phyloP scores from a whole-genome alignment of 2,888 invertebrate species.

The Epistrophe eligans region DNA sequence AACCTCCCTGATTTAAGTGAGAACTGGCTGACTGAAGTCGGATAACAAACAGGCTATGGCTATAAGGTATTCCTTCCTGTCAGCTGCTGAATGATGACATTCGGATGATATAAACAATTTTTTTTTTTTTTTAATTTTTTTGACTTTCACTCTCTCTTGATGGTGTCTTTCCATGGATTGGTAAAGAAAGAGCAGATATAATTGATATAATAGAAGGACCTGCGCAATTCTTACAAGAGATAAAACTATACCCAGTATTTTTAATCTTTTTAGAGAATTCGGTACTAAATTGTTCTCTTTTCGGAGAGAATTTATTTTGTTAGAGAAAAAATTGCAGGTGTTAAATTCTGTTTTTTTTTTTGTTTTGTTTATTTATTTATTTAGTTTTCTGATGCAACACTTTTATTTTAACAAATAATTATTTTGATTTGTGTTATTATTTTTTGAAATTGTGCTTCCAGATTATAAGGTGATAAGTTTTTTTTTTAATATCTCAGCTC shows the following conservation, averaged over 20 bases:
- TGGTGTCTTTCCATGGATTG: background rate
- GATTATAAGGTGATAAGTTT: too few relatives aligned
- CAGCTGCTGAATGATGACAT: constrained; percentile 60
- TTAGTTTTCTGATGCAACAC: background rate
- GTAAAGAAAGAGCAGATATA: constrained; percentile 12
- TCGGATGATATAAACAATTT: constrained; percentile 22
- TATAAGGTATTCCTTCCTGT: constrained; percentile 50
- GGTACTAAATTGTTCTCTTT: constrained; percentile 27
- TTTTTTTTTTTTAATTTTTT: constrained; percentile 7
- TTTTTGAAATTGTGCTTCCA: background rate
- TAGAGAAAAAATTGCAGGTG: background rate
- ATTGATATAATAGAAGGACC: constrained; percentile 14
- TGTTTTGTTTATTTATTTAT: constrained; percentile 23
- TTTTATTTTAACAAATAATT: background rate
- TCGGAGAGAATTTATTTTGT: background rate
- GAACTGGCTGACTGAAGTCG: constrained; percentile 60
- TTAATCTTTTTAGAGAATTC: background rate
- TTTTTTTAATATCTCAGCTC: too few relatives aligned
- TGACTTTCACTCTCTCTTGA: constrained; percentile 69
- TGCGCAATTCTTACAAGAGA: constrained; percentile 17
- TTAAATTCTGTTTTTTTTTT: constrained; percentile 32
- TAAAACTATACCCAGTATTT: constrained; percentile 41
- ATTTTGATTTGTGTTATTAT: background rate
- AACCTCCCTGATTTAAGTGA: constrained; percentile 50
- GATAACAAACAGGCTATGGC: constrained; percentile 51